Evolutionary conservation across 2,797 vertebrate species (phyloP).

Genomic region (Scyliorhinus canicula): DNA sequence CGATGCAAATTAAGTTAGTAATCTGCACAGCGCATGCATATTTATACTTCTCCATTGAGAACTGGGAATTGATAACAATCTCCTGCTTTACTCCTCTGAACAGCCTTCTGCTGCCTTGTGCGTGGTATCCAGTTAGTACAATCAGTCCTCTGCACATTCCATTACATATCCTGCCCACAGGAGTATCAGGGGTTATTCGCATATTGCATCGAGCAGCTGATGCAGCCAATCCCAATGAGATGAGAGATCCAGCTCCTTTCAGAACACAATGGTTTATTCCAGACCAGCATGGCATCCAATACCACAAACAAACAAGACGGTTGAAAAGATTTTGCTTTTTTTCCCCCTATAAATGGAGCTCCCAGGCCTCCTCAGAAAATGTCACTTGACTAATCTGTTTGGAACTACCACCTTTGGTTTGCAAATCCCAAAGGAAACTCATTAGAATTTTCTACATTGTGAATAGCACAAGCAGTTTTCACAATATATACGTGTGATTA

Average conservation of each 20-base stretch:
- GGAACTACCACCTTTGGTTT: neutral
- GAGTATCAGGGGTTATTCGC: neutral
- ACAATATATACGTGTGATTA: neutral
- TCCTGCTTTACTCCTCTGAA: neutral
- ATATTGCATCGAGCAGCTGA: neutral
- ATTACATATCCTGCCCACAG: neutral
- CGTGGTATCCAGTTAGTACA: neutral
- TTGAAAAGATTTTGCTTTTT: neutral
- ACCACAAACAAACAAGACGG: neutral
- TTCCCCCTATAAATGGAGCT: neutral
- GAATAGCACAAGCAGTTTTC: neutral
- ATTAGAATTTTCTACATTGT: neutral
- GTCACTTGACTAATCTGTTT: neutral
- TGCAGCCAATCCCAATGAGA: slow-evolving; percentile 5
- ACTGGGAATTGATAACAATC: neutral
- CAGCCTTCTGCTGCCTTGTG: neutral
- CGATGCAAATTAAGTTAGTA: neutral
- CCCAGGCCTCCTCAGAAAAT: slow-evolving; percentile 1
- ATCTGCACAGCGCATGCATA: neutral
- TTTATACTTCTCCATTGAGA: neutral
- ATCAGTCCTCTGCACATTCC: slow-evolving; percentile 12
- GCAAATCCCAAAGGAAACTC: neutral
- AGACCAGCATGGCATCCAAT: neutral
- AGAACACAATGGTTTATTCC: neutral
- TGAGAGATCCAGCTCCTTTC: neutral